Conservation (phyloP, 2,797 vertebrate genomes). For the Perodicticus potto region DNA sequence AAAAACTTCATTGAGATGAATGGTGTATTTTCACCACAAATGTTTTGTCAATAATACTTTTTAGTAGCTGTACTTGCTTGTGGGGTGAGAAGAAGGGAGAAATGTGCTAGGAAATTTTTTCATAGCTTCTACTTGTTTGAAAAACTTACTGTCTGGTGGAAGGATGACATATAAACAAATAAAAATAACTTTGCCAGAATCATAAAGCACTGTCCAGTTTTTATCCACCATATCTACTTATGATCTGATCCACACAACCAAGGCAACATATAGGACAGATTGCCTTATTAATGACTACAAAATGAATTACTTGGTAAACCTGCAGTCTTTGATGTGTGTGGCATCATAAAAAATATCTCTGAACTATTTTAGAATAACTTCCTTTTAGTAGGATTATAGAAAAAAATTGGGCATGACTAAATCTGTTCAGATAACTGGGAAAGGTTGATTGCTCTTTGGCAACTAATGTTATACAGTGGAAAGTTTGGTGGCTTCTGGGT, state of each 20-base stretch:
- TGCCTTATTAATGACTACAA: not conserved
- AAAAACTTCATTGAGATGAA: not conserved
- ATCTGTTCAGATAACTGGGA: not conserved
- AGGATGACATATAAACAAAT: not conserved
- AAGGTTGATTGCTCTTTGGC: not conserved
- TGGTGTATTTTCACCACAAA: not conserved
- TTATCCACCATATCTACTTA: not conserved
- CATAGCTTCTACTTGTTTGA: not conserved
- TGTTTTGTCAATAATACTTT: not conserved
- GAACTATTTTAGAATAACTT: not conserved
- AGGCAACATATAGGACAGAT: not conserved
- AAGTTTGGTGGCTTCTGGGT: not conserved
- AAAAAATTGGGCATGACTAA: not conserved
- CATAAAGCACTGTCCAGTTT: not conserved
- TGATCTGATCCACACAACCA: too few relatives aligned
- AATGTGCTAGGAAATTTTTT: not conserved
- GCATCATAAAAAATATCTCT: not conserved
- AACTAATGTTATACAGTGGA: not conserved
- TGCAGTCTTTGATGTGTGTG: too few relatives aligned
- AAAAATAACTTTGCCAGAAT: not conserved
- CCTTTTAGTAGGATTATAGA: not conserved
- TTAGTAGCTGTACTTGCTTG: not conserved
- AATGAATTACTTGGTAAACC: not conserved
- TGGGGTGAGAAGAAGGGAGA: not conserved
- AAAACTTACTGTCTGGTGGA: not conserved